phyloP scores from a whole-genome alignment of 2,888 invertebrate genomes.

The Gibbula magus region DNA sequence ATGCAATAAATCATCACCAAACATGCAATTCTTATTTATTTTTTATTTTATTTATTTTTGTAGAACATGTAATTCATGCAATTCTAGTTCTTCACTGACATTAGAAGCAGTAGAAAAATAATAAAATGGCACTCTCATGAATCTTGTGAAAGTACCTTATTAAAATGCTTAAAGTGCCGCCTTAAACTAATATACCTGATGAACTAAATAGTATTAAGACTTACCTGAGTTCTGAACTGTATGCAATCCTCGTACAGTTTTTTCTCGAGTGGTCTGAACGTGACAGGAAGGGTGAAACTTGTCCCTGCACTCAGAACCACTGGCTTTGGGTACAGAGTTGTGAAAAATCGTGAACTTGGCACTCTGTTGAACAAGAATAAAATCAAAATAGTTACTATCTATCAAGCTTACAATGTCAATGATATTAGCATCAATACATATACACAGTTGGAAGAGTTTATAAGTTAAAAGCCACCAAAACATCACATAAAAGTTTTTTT shows the following conservation, averaged over 20 bases:
- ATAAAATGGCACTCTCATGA: too few relatives aligned
- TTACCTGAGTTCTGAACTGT: conserved; percentile 70
- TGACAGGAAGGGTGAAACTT: conserved; percentile 73
- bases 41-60: too few relatives aligned
- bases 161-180: not conserved
- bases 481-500: too few relatives aligned
- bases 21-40: too few relatives aligned
- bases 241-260: conserved; percentile 70
- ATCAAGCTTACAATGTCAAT: too few relatives aligned
- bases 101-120: too few relatives aligned
- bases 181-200: not conserved
- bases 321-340: conserved; percentile 73
- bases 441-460: too few relatives aligned
- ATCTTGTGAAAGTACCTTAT: not conserved
- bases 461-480: too few relatives aligned
- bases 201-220: not conserved
- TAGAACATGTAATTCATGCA: too few relatives aligned
- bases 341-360: conserved; percentile 70
- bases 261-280: conserved; percentile 73
- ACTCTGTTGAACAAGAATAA: conserved; percentile 55
- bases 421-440: too few relatives aligned
- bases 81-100: too few relatives aligned
- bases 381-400: not conserved
- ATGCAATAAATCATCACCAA: too few relatives aligned
- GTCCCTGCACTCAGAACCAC: conserved; percentile 74